phyloP scores from a whole-genome alignment of 2,888 invertebrate genomes.

The Mesodorylaimus sp. region DNA sequence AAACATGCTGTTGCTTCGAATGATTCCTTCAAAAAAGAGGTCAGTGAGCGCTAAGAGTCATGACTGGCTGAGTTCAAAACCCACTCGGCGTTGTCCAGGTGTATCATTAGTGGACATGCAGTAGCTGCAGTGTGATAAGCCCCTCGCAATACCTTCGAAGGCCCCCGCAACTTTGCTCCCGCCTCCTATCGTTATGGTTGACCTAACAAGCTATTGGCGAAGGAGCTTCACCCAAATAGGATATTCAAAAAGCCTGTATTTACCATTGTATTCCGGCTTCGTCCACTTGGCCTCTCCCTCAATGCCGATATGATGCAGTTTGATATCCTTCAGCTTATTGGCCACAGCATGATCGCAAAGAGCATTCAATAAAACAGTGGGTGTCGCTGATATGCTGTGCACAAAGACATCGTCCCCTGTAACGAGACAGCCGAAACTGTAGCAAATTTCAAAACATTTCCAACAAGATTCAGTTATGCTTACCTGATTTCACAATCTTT shows the following conservation, averaged over 20 bases:
- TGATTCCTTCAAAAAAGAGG: slow-evolving; percentile 40
- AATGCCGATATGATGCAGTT: slow-evolving; percentile 78
- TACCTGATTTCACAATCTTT: slow-evolving; percentile 16
- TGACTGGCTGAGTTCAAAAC: too few relatives aligned
- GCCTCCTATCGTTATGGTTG: too few relatives aligned
- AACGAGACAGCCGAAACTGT: slow-evolving; percentile 5
- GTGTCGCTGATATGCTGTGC: slow-evolving; percentile 81
- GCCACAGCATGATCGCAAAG: slow-evolving; percentile 60
- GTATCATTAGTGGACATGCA: too few relatives aligned
- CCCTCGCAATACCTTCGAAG: background rate
- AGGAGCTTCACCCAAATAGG: too few relatives aligned
- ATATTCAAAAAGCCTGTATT: background rate
- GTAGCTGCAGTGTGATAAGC: too few relatives aligned
- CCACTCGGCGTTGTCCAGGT: too few relatives aligned
- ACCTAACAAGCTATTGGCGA: too few relatives aligned
- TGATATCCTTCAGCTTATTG: slow-evolving; percentile 50
- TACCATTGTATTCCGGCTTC: slow-evolving; percentile 7
- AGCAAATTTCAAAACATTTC: too few relatives aligned
- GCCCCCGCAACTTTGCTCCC: background rate
- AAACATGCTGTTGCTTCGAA: slow-evolving; percentile 66
- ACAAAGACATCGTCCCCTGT: slow-evolving; percentile 64
- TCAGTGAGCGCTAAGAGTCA: too few relatives aligned
- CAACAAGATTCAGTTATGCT: too few relatives aligned
- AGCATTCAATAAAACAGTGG: slow-evolving; percentile 55
- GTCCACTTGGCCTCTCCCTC: slow-evolving; percentile 60